Conservation (phyloP, 1,140 invertebrate species). For the Anadara kagoshimensis region DNA sequence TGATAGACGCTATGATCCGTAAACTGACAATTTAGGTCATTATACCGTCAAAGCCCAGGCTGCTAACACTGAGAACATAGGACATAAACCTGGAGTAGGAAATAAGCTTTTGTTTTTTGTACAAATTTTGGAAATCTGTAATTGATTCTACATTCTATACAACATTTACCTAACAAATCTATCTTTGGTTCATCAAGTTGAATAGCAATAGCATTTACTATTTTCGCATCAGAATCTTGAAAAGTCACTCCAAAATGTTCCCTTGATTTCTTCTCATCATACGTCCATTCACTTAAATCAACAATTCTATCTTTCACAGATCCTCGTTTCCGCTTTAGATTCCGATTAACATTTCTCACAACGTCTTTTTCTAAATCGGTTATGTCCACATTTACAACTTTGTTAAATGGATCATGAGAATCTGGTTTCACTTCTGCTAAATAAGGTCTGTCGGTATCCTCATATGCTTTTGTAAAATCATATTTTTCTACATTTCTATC, state of each 20-base stretch:
- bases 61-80: no score
- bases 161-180: constrained; percentile 56
- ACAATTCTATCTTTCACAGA: constrained; percentile 38
- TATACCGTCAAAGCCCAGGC: no score
- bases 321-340: constrained; percentile 26
- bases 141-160: no score
- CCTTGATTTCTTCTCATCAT: constrained; percentile 18
- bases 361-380: constrained; percentile 16
- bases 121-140: no score
- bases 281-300: background rate
- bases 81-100: no score
- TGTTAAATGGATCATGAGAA: constrained; percentile 36
- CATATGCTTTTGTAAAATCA: constrained; percentile 52
- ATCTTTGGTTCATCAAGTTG: constrained; percentile 56
- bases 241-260: constrained; percentile 39
- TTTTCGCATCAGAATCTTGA: constrained; percentile 40
- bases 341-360: constrained; percentile 7
- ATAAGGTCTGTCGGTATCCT: constrained; percentile 44
- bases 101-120: no score
- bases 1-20: no score
- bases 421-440: constrained; percentile 25
- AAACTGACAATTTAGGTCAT: no score
- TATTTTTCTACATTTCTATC: constrained; percentile 60
- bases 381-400: constrained; percentile 15
- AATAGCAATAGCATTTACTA: constrained; percentile 49